Base-by-base conservation (phyloP, 1,140 invertebrate species). In the Drosophila setifemur region DNA sequence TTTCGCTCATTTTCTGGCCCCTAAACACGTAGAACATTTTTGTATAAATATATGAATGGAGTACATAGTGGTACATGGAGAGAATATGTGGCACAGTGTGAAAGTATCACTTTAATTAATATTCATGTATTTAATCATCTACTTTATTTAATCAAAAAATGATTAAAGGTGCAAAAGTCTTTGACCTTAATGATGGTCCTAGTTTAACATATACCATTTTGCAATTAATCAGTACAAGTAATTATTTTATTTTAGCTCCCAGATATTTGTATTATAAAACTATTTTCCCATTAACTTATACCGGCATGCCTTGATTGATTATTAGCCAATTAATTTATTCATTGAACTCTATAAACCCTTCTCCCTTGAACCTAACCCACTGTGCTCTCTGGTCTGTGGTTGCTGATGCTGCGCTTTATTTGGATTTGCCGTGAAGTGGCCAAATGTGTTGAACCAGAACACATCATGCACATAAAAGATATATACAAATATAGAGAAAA, bases 381-480 rank as follows among this genome's bases (percentile, higher is more conserved):
- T 85, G 79, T 83, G 63, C 70, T 42, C 29, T 18, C 29, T 72
- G 47, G 37, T 5, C 50, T 66, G 72, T 28, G 53, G 35, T 44
- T 73, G 53, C 58, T 64, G 73, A 73, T 61, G 73, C 44, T 77
- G 68, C 57, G 57, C 35, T 68, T 66, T 66, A 66, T 78, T 79
- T 74, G 67, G 52, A 63, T 68, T 73, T 73, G 81, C 68, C 81
- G 86, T 86, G 76, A 86, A 86, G 81, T 86, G 81, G 81, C 81
- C 66, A 73, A 70, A 82, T 85, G 74, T 85, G 79, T 68, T 55
- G 53, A 73, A 54, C 43, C 66, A 35, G 66, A 52, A 57, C 14
- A 48, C 29, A 53, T 9, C 25, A 21, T 1, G 18, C 12, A 19
- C 33, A 49, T 29, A 49, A 64, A 57, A 39, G 58, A 28, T 14